Conservation (phyloP, 53 echinoderm and acorn worm species). For the Apostichopus leukothele region DNA sequence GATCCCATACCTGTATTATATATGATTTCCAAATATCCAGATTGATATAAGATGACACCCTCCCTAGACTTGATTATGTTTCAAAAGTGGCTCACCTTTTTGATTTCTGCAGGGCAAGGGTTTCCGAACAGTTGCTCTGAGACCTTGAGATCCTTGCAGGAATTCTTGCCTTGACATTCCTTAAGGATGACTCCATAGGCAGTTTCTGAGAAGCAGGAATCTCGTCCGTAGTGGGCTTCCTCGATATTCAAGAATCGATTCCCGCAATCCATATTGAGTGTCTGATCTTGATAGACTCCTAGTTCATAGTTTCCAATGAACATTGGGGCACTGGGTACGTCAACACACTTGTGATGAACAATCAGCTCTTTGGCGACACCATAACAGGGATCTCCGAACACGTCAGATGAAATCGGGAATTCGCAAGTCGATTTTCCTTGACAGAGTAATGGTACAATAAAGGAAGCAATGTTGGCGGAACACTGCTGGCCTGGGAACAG, state of each 20-base stretch:
- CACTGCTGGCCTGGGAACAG: constrained; percentile 42
- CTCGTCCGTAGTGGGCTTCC: constrained; percentile 16
- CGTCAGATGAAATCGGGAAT: neutral
- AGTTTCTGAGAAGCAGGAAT: constrained; percentile 20
- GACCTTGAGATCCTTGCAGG: constrained; percentile 18
- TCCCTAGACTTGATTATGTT: no score
- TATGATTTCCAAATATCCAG: no score
- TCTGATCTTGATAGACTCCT: constrained; percentile 15
- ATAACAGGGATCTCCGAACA: constrained; percentile 38
- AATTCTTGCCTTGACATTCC: constrained; percentile 40
- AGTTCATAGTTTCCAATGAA: neutral
- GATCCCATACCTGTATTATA: no score
- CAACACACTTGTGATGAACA: constrained; percentile 28
- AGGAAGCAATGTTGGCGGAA: neutral
- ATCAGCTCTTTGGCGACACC: constrained; percentile 25
- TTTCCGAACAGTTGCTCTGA: constrained; percentile 27
- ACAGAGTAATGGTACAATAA: neutral
- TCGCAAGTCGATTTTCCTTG: constrained; percentile 30
- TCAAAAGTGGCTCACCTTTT: constrained; percentile 14
- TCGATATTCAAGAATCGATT: neutral
- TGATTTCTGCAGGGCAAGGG: constrained; percentile 27
- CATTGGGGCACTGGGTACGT: neutral
- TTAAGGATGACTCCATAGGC: constrained; percentile 19
- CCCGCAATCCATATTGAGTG: constrained; percentile 30
- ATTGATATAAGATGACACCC: no score